phyloP scores from a whole-genome alignment of 1,140 invertebrate species.

The Vanessa atalanta region DNA sequence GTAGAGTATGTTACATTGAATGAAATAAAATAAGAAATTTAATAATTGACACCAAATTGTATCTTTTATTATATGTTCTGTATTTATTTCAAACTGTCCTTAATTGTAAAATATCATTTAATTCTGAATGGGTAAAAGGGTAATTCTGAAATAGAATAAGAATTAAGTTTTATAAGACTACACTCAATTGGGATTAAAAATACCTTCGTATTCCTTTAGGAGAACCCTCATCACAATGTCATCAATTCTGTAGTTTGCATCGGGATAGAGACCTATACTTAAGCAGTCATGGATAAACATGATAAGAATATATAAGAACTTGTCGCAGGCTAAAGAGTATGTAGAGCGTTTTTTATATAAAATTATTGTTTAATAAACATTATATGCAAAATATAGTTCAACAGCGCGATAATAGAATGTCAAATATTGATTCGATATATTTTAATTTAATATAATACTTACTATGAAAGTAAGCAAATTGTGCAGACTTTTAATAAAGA shows the following conservation, averaged over 20 bases:
- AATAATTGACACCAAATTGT: no score
- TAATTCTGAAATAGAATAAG: no score
- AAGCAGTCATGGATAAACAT: not conserved
- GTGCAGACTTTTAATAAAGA: conserved; percentile 45
- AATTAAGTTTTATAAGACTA: not conserved
- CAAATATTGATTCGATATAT: no score
- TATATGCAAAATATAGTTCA: no score
- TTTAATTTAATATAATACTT: not conserved
- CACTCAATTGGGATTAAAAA: not conserved
- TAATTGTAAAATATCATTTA: no score
- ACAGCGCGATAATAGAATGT: no score
- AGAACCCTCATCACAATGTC: conserved; percentile 9
- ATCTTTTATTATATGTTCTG: no score
- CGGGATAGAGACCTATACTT: not conserved
- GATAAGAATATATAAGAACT: not conserved
- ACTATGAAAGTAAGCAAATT: conserved; percentile 58
- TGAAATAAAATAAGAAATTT: no score
- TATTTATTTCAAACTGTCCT: no score
- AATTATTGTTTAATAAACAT: not conserved
- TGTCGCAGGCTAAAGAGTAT: not conserved
- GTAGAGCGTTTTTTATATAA: not conserved
- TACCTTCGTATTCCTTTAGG: conserved; percentile 1
- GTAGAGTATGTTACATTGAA: no score
- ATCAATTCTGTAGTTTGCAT: conserved; percentile 9
- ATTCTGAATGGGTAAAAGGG: no score